Base-by-base conservation (phyloP, 2,113 vertebrate species). In the Mellivora capensis region DNA sequence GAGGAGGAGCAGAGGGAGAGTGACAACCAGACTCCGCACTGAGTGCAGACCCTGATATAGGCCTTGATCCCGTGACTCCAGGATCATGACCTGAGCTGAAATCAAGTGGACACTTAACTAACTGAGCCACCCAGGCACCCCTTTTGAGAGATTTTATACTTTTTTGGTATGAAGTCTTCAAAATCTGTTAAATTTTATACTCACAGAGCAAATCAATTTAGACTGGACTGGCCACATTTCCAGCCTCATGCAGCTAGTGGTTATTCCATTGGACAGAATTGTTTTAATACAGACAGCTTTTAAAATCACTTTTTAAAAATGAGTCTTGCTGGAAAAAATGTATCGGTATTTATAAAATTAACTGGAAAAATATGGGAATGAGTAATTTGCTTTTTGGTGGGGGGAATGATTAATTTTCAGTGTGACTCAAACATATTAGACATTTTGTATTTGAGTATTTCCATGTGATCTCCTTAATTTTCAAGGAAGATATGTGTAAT, bases 321-420 rank as follows among this genome's bases (percentile, higher is more conserved):
- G 71, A 80, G 17, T 86, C 62, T 96, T 97, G 49, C 21, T 97
- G 79, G 83, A 93, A 85, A 97, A 97, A 91, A 87, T 90, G 39
- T 81, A 94, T 71, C 89, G 52, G 37, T 87, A 84, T 96, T 96
- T 96, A 67, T 90, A 87, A 97, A 93, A 67, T 94, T 91, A 88
- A 76, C 57, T 71, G 87, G 91, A 49, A 96, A 94, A 96, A 91
- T 87, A 12, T 52, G 59, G 44, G 74, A 71, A 85, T 95, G 82
- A 93, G 7, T 76, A 27, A 74, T 74, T 42, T 44, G 25, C 42
- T 76, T 74, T 76, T 76, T 84, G 8, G 29, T 54, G 57, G 10
- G 39, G 59, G 61, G 74, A 37, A 85, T 93, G 77, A 91, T 92
- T 94, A 89, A 93, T 93, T 98, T 91, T 91, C 64, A 92, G 0